These are phyloP conservation scores for Pygocentrus nattereri DNA, from an alignment of 2,797 vertebrate genomes.

Conservation along the genomic window DNA sequence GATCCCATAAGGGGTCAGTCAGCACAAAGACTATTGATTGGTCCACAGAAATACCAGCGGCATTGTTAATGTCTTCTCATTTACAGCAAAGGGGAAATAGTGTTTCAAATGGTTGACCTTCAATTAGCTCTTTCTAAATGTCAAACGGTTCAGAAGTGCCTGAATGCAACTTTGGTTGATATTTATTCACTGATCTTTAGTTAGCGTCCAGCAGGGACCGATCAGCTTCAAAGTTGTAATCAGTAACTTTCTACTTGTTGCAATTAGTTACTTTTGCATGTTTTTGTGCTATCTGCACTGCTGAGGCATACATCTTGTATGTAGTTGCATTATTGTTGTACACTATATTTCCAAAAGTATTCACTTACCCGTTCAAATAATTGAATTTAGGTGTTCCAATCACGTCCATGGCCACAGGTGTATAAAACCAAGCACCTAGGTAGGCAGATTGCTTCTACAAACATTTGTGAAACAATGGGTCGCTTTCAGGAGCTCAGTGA, in stretches of 20 bases:
- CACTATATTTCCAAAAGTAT: too few species aligned
- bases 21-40: slow-evolving; percentile 42
- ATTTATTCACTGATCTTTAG: slow-evolving; percentile 41
- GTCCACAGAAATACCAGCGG: slow-evolving; percentile 51
- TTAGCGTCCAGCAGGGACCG: slow-evolving; percentile 9
- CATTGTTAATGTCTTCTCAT: slow-evolving; percentile 44
- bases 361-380: too few species aligned
- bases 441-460: too few species aligned
- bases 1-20: slow-evolving; percentile 28
- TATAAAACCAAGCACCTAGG: too few species aligned
- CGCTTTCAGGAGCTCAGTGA: too few species aligned
- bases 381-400: too few species aligned
- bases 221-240: slow-evolving; percentile 23
- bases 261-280: neutral
- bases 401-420: too few species aligned
- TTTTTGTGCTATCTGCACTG: neutral
- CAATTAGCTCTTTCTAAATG: slow-evolving; percentile 57
- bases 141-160: slow-evolving; percentile 40
- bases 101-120: slow-evolving; percentile 50
- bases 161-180: slow-evolving; percentile 20
- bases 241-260: neutral
- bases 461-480: too few species aligned
- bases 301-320: neutral
- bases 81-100: slow-evolving; percentile 36
- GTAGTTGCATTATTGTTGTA: too few species aligned